These are phyloP conservation scores for Drosophila formosana DNA, from an alignment of 2,888 invertebrate species.

Conservation along the genomic window DNA sequence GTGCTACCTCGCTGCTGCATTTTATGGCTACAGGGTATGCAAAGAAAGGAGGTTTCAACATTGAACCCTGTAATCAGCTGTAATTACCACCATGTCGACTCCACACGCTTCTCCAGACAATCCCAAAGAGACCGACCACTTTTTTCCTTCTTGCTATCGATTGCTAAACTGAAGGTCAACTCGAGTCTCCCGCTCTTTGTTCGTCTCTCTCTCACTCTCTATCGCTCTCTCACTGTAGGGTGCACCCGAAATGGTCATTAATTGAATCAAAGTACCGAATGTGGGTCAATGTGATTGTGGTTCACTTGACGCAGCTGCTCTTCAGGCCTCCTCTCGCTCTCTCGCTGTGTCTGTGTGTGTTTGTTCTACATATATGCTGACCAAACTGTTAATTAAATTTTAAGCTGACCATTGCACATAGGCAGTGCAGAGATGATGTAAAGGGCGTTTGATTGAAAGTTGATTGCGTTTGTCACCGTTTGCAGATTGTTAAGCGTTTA, in stretches of 20 bases:
- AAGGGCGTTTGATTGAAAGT: constrained; percentile 24
- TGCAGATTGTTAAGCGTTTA: constrained; percentile 10
- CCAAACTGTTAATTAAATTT: constrained; percentile 68
- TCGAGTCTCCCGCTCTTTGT: neutral
- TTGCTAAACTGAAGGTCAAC: constrained; percentile 48
- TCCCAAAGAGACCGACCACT: constrained; percentile 3
- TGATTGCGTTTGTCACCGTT: constrained; percentile 50
- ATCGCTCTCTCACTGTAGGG: neutral
- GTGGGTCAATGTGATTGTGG: constrained; percentile 51
- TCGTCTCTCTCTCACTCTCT: neutral
- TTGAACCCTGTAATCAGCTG: constrained; percentile 53
- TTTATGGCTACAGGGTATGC: constrained; percentile 13
- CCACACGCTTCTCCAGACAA: constrained; percentile 22
- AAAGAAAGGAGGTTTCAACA: constrained; percentile 41
- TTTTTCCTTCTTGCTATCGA: constrained; percentile 33
- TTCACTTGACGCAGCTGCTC: constrained; percentile 29
- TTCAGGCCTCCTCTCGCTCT: neutral
- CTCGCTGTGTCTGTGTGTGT: neutral
- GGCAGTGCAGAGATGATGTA: constrained; percentile 13
- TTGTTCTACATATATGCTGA: constrained; percentile 31
- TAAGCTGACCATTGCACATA: constrained; percentile 48
- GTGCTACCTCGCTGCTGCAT: neutral
- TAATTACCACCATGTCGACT: constrained; percentile 44
- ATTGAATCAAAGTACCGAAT: constrained; percentile 49
- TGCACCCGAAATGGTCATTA: constrained; percentile 29